Evolutionary conservation across 1,140 invertebrate genomes (phyloP), one percentile per base, ranked within the genome.

Genomic region (Ylistrum balloti): DNA sequence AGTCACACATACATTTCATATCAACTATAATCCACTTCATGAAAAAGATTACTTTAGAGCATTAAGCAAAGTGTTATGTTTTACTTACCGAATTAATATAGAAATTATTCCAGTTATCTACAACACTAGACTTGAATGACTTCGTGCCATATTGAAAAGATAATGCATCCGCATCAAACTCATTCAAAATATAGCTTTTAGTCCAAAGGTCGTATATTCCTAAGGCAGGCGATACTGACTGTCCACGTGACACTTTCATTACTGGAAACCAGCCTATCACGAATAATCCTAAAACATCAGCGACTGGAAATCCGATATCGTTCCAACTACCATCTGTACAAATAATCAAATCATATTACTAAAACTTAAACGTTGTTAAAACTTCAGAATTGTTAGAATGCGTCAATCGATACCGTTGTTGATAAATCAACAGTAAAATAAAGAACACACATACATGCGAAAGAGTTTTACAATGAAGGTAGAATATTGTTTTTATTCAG

Each of bases 171-270:
- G n/a, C 28, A 28, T 74, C 56, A 74, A 74, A 74, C 56, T 74
- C 56, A 74, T 74, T 74, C 3, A 74, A n/a, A 5, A 28, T 74
- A n/a, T 74, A 74, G 28, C n/a, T 28, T n/a, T 74, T 74, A 5
- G 56, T 74, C 56, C 56, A 74, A 74, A 74, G 56, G 56, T 74
- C 56, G 28, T 74, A 74, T 74, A 74, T 74, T 28, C 56, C 56
- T 28, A 28, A 11, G 9, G 56, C 56, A 74, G 56, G 56, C 1
- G 15, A 28, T 7, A 74, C 56, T 74, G 56, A 74, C 13, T 74
- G 56, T 7, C 56, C 56, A 74, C 22, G 56, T 74, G 56, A n/a
- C n/a, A 74, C 56, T 28, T 74, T 74, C 56, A 74, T 74, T 28
- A 74, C 56, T 17, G 56, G 56, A 74, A 74, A 74, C 56, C 56